Base-by-base conservation (phyloP, 2,797 vertebrate species). In the Gambusia yucatana region DNA sequence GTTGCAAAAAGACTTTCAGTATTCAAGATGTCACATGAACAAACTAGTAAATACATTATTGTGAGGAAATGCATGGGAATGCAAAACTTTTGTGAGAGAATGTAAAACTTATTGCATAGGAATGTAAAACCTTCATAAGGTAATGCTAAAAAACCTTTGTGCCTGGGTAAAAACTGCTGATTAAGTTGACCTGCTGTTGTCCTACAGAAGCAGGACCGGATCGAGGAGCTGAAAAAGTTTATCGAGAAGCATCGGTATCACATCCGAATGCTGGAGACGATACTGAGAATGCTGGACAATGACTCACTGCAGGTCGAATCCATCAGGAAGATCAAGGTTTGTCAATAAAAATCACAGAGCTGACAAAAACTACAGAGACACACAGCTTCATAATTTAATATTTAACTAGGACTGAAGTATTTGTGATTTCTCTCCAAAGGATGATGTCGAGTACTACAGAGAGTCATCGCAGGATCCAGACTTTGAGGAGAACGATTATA, bases 401-500 rank as follows among this genome's bases (percentile, higher is more conserved):
- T 22, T 36, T 72, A 1, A n/a, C 25, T 28, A 28, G 28, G 25
- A 57, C 25, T 28, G 25, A 57, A 13, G 9, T 13, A 28, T 14
- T 28, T 6, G 46, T 65, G 6, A 6, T 33, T 25, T 47, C 22
- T 46, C 6, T 2, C 4, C 10, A 6, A n/a, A 94, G 92, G 97
- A 98, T 0, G 97, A 98, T 0, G 97, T 98, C 1, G 97, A 98
- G 86, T 98, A 98, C 82, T 98, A 98, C 2, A 93, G 97, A 0
- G 97, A 98, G 93, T 98, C 97, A 1, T 98, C 97, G 1, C 97
- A 98, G 93, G 97, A 98, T 86, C 97, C 97, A 0, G 97, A 98
- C 93, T 98, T 98, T 22, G 97, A 98, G 90, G 97, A 98, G 92
- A 98, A 98, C 0, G 97, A 97, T 94, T 98, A 98, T 80, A 95